Conservation (phyloP, 2,113 vertebrate species). For the Salvelinus namaycush region DNA sequence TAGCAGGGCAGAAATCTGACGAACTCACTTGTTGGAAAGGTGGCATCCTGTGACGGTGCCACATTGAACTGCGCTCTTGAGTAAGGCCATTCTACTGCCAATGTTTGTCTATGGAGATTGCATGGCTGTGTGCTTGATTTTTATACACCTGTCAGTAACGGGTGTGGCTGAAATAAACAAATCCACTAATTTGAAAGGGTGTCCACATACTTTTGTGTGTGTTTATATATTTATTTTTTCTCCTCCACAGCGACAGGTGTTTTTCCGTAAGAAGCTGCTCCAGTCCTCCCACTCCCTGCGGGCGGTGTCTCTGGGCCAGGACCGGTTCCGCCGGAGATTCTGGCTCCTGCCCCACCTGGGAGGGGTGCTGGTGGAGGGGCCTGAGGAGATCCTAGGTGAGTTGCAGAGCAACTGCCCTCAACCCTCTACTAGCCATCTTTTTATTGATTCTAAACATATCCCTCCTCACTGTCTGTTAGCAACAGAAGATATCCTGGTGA, state of each 20-base stretch:
- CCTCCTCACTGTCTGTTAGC: conserved; percentile 56
- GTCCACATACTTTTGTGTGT: too few relatives aligned
- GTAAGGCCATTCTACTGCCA: too few relatives aligned
- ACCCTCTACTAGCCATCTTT: too few relatives aligned
- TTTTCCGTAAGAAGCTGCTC: conserved; percentile 95
- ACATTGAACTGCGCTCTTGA: too few relatives aligned
- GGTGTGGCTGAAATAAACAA: too few relatives aligned
- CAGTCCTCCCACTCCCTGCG: conserved; percentile 89
- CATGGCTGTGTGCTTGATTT: too few relatives aligned
- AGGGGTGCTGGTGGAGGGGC: conserved; percentile 90
- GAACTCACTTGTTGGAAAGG: too few relatives aligned
- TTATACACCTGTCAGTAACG: too few relatives aligned
- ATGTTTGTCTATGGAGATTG: too few relatives aligned
- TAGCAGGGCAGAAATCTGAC: too few relatives aligned
- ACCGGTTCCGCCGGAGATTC: conserved; percentile 89
- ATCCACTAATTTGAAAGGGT: too few relatives aligned
- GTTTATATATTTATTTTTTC: not conserved
- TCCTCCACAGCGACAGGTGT: conserved; percentile 83
- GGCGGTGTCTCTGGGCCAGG: conserved; percentile 86
- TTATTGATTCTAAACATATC: not conserved
- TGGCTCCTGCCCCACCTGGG: conserved; percentile 92
- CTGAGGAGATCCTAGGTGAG: conserved; percentile 81
- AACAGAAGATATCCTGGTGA: conserved; percentile 69
- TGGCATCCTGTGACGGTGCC: too few relatives aligned
- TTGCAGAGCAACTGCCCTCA: conserved; percentile 1